Evolutionary conservation across 2,797 vertebrate species (phyloP).

Genomic region (Nyctalus aviator): DNA sequence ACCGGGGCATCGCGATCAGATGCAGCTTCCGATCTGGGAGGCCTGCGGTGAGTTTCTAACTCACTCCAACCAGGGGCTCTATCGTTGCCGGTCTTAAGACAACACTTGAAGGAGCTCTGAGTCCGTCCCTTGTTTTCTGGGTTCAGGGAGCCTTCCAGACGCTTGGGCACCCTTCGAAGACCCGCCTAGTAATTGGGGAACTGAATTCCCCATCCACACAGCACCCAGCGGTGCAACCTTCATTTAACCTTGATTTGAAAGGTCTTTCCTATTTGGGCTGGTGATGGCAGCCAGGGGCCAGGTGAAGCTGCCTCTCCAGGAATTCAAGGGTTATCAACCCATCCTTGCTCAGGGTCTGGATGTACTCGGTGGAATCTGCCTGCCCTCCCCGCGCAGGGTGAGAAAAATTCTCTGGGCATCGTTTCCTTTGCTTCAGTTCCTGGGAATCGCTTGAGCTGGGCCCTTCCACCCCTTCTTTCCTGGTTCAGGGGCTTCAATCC

Average conservation of each 20-base stretch:
- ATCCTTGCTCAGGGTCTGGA: neutral
- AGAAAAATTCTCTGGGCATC: neutral
- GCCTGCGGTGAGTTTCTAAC: neutral
- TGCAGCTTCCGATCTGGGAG: neutral
- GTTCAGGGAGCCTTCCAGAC: neutral
- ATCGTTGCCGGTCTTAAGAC: neutral
- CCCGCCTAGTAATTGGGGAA: neutral
- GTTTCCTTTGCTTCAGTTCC: neutral
- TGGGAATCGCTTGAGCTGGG: neutral
- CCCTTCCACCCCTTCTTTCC: neutral
- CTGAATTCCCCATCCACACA: neutral
- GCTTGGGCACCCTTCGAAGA: neutral
- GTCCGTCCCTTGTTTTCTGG: neutral
- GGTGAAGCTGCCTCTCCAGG: neutral
- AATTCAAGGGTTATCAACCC: neutral
- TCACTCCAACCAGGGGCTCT: neutral
- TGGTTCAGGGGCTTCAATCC: neutral
- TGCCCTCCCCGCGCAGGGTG: neutral
- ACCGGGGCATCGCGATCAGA: neutral
- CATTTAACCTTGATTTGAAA: constrained; percentile 18
- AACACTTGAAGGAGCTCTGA: neutral
- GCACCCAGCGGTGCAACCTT: neutral
- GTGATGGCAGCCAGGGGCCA: neutral
- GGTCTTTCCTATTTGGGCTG: neutral
- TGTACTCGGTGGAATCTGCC: neutral